These are phyloP conservation scores for Morone saxatilis DNA, from an alignment of 2,113 vertebrate species.

Conservation along the genomic window DNA sequence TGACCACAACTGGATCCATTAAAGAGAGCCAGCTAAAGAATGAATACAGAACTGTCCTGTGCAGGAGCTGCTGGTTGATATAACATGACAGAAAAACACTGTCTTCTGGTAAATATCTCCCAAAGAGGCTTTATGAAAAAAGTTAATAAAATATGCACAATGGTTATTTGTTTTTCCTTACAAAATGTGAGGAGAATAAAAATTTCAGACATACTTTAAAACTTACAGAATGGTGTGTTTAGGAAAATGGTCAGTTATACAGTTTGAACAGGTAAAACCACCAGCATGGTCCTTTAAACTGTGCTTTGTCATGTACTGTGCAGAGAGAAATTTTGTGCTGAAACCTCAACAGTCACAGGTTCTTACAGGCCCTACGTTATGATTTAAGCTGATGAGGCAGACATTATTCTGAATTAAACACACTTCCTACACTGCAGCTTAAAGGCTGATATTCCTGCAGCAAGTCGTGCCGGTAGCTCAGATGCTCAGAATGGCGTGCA, in stretches of 20 bases:
- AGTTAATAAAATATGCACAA: neutral
- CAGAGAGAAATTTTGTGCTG: neutral
- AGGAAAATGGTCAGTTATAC: neutral
- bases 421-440: constrained; percentile 13
- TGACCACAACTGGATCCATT: constrained; percentile 15
- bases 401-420: constrained; percentile 17
- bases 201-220: neutral
- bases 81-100: neutral
- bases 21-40: neutral
- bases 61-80: neutral
- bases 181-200: neutral
- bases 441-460: constrained; percentile 18
- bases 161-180: neutral
- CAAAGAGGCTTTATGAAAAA: neutral
- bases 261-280: neutral
- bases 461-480: constrained; percentile 32
- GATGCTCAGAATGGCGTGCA: constrained; percentile 27
- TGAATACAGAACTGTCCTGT: neutral
- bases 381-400: constrained; percentile 1
- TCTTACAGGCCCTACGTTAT: neutral
- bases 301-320: too few relatives aligned
- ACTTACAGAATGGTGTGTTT: neutral
- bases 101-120: too few relatives aligned
- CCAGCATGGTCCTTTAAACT: too few relatives aligned
- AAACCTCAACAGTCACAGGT: neutral